Conservation (phyloP, 2,888 invertebrate genomes). For the Nephrotoma appendiculata region DNA sequence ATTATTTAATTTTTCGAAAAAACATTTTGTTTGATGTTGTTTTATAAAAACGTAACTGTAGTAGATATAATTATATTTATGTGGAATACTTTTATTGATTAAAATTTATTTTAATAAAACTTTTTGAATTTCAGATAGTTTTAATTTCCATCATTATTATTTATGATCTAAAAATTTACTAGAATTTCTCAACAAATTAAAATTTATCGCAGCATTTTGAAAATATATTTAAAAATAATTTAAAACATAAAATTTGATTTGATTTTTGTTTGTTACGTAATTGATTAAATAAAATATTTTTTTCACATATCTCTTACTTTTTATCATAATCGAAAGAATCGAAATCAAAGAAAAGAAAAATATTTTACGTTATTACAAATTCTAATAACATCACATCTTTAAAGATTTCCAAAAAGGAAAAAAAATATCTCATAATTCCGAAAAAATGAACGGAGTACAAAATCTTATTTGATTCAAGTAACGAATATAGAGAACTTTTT, state of each 20-base stretch:
- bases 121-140: background rate
- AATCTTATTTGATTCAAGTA: background rate
- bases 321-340: background rate
- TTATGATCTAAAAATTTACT: background rate
- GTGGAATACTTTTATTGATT: background rate
- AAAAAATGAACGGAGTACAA: background rate
- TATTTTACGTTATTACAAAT: background rate
- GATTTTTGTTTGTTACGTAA: background rate
- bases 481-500: background rate
- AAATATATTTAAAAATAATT: too few relatives aligned
- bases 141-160: background rate
- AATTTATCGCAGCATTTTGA: background rate
- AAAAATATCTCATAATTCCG: background rate
- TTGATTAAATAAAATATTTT: background rate
- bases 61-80: background rate
- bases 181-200: too few relatives aligned
- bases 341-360: background rate
- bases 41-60: background rate
- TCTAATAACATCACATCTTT: background rate
- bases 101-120: background rate
- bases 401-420: background rate
- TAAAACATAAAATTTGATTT: background rate
- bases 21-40: background rate
- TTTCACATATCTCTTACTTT: background rate
- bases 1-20: background rate